Evolutionary conservation across 2,797 vertebrate species (phyloP).

Genomic region (Martes flavigula): DNA sequence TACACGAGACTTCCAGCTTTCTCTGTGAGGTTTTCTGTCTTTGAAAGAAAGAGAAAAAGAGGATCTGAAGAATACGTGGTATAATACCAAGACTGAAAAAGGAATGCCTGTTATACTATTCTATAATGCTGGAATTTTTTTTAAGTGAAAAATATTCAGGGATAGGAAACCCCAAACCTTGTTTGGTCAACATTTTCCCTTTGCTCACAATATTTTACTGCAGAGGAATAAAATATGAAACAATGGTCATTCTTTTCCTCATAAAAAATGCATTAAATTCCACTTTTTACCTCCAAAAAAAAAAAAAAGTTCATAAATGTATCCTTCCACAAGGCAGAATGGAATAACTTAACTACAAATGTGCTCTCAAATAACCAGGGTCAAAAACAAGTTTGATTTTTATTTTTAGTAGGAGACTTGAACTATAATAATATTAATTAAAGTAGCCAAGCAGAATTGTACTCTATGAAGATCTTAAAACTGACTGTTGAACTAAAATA

Average conservation of each 20-base stretch:
- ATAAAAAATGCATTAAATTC: conserved; percentile 41
- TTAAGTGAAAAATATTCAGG: background rate
- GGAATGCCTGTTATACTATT: background rate
- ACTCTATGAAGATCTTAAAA: conserved; percentile 52
- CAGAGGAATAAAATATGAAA: background rate
- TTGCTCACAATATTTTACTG: background rate
- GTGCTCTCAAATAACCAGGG: conserved; percentile 24
- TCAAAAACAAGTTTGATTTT: conserved; percentile 58
- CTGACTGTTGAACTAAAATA: conserved; percentile 60
- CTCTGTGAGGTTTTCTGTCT: background rate
- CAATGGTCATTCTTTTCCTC: background rate
- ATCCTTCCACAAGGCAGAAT: background rate
- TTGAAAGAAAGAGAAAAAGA: background rate
- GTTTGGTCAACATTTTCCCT: background rate
- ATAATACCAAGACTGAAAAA: background rate
- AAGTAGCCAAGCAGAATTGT: conserved; percentile 43
- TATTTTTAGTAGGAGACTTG: conserved; percentile 37
- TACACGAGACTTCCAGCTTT: background rate
- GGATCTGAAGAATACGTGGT: background rate
- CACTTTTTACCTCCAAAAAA: background rate
- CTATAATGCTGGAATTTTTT: background rate
- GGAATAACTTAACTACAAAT: conserved; percentile 52
- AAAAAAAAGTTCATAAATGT: background rate
- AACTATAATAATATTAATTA: conserved; percentile 63
- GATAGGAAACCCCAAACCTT: background rate